phyloP scores from a whole-genome alignment of 2,888 invertebrate genomes.

The Mesochorus sp. region DNA sequence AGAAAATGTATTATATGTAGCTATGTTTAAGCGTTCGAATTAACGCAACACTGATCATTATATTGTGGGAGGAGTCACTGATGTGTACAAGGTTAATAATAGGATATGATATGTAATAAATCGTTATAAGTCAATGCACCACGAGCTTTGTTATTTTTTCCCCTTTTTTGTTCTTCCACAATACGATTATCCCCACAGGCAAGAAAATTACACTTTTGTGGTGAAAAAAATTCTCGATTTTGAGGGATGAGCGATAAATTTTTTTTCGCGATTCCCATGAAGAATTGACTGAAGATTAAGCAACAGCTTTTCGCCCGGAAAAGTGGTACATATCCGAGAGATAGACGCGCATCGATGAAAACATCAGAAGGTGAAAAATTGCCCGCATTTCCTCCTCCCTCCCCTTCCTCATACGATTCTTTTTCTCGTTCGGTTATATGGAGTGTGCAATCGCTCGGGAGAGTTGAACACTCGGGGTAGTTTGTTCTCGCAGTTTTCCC shows the following conservation, averaged over 20 bases:
- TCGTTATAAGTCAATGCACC: constrained; percentile 45
- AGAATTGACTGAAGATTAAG: neutral
- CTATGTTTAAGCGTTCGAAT: constrained; percentile 42
- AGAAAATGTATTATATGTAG: constrained; percentile 57
- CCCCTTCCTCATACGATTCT: constrained; percentile 6
- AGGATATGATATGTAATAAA: constrained; percentile 56
- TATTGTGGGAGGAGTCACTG: constrained; percentile 12
- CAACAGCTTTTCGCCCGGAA: constrained; percentile 7
- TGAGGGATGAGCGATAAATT: neutral
- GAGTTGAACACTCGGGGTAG: neutral
- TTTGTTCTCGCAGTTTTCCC: constrained; percentile 29
- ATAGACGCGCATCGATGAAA: constrained; percentile 22
- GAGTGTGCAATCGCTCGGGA: neutral
- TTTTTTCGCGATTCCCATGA: no score
- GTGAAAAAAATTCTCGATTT: neutral
- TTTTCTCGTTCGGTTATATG: constrained; percentile 16
- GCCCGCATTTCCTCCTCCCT: neutral
- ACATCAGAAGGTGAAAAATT: constrained; percentile 35
- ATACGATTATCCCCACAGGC: no score
- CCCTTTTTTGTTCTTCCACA: neutral
- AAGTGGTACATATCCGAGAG: no score
- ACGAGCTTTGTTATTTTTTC: constrained; percentile 19
- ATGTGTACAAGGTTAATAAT: constrained; percentile 55
- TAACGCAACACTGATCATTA: constrained; percentile 45
- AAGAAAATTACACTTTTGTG: neutral